These are phyloP conservation scores for Drosophila lini DNA, from an alignment of 1,140 invertebrate species.

Conservation along the genomic window DNA sequence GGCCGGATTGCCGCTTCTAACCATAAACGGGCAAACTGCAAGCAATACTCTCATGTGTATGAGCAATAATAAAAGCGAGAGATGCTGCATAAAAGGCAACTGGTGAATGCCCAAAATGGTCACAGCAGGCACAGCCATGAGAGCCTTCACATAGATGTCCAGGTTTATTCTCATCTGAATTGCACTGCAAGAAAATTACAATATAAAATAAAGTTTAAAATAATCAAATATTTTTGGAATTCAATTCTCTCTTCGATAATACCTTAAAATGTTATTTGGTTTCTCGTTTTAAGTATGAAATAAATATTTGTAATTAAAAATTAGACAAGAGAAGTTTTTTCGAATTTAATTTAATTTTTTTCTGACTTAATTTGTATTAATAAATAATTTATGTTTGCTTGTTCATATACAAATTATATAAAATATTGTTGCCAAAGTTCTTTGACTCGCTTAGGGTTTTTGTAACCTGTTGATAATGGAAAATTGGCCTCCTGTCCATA, in stretches of 20 bases:
- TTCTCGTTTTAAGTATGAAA: neutral
- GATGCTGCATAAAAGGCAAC: constrained; percentile 68
- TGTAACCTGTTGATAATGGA: neutral
- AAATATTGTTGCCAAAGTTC: neutral
- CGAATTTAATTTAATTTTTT: neutral
- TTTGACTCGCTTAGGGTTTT: neutral
- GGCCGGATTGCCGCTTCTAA: constrained; percentile 50
- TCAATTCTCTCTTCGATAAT: no score
- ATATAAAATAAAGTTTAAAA: no score
- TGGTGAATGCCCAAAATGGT: constrained; percentile 73
- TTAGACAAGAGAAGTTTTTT: neutral
- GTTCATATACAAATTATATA: neutral
- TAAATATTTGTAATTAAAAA: neutral
- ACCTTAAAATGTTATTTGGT: no score
- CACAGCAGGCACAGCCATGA: constrained; percentile 40
- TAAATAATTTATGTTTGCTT: neutral
- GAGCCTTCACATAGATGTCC: constrained; percentile 34
- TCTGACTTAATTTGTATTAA: neutral
- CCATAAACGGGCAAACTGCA: constrained; percentile 64
- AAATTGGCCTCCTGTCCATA: neutral
- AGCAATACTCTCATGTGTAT: constrained; percentile 23
- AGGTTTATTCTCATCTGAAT: constrained; percentile 6
- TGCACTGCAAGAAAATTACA: constrained; percentile 1
- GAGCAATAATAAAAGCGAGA: constrained; percentile 67
- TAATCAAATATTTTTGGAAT: no score